Evolutionary conservation across 1,140 invertebrate species (phyloP).

Genomic region (Zophobas atratus): DNA sequence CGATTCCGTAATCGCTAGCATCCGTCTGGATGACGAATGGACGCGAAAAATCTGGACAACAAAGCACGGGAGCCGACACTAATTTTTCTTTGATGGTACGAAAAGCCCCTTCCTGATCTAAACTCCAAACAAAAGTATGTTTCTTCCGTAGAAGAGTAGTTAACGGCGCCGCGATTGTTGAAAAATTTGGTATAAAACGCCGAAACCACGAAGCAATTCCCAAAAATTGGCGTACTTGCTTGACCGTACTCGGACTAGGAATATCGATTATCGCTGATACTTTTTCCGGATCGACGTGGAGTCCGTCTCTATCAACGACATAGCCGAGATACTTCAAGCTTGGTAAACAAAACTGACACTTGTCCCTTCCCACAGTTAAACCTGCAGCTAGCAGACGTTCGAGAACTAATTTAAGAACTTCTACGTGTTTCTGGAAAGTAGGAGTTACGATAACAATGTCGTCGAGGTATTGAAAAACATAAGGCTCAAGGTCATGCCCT

Average conservation of each 20-base stretch:
- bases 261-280: too few species aligned
- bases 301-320: too few species aligned
- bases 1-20: conserved; percentile 52
- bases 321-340: too few species aligned
- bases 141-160: too few species aligned
- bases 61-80: conserved; percentile 52
- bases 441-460: conserved; percentile 58
- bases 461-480: conserved; percentile 62
- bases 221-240: too few species aligned
- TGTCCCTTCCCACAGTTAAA: conserved; percentile 17
- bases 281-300: too few species aligned
- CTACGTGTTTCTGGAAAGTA: conserved; percentile 56
- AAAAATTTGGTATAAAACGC: conserved; percentile 36
- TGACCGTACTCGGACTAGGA: too few species aligned
- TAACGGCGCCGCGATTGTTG: not conserved
- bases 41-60: conserved; percentile 54
- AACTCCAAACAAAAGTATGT: conserved; percentile 3
- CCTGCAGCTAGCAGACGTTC: conserved; percentile 54
- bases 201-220: too few species aligned
- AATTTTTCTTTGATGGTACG: conserved; percentile 44
- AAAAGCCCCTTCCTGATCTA: conserved; percentile 47
- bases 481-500: conserved; percentile 53
- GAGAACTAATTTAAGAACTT: conserved; percentile 56
- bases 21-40: conserved; percentile 48
- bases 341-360: conserved; percentile 31